phyloP scores from a whole-genome alignment of 2,113 vertebrate species.

The Trogon melanurus region DNA sequence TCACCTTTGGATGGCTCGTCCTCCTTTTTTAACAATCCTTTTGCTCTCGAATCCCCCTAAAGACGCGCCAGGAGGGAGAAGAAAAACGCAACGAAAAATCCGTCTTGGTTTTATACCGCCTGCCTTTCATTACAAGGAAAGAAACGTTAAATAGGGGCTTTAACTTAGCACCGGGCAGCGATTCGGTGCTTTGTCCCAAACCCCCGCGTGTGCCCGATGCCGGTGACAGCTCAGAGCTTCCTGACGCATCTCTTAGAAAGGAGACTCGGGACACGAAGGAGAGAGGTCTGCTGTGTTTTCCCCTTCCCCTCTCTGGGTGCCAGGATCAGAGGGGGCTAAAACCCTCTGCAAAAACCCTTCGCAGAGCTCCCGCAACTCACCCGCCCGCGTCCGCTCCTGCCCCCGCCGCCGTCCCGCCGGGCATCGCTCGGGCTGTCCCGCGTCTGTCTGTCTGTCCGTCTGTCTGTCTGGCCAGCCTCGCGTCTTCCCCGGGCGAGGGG shows the following conservation, averaged over 20 bases:
- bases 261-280: fast-evolving
- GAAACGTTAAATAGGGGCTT: background rate
- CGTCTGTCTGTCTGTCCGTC: background rate
- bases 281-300: background rate
- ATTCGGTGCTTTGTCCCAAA: background rate
- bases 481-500: constrained; percentile 46
- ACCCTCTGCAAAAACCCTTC: background rate
- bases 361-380: background rate
- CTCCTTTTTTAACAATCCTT: fast-evolving
- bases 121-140: background rate
- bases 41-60: background rate
- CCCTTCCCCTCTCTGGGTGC: background rate
- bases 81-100: background rate
- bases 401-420: background rate
- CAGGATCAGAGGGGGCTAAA: fast-evolving
- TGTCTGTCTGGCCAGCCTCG: background rate
- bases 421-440: background rate
- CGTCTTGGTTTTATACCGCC: background rate
- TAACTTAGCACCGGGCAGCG: background rate
- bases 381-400: too few relatives aligned
- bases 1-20: background rate
- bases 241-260: background rate
- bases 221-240: background rate
- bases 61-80: fast-evolving
- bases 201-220: fast-evolving